Percentiles rank a stretch among this genome's conserved stretches.
Conservation (phyloP, 2,113 vertebrate genomes). For the Caloenas nicobarica region DNA sequence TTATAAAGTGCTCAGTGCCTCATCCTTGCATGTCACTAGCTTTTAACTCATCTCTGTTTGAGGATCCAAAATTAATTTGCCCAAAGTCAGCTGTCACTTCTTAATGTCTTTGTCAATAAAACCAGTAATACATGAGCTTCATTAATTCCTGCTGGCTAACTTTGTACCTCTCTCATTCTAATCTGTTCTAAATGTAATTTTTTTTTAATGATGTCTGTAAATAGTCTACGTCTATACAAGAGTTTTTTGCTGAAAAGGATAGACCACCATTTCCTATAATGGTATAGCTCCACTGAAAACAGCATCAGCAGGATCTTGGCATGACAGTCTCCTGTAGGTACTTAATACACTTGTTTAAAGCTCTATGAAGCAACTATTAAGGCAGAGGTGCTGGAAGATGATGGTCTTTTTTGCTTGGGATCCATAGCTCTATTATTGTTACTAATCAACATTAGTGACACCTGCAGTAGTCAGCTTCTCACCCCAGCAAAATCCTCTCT, state of each 20-base stretch:
- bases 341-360: neutral
- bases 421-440: neutral
- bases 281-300: neutral
- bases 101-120: neutral
- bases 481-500: neutral
- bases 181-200: neutral
- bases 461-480: neutral
- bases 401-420: neutral
- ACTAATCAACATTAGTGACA: neutral
- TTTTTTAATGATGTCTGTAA: neutral
- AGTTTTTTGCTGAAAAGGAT: neutral
- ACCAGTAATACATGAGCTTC: neutral
- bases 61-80: neutral
- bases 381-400: neutral
- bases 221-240: neutral
- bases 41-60: neutral
- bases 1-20: neutral
- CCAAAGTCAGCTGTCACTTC: neutral
- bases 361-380: neutral
- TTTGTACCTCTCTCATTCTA: neutral
- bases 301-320: neutral
- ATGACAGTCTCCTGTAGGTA: neutral
- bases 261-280: neutral
- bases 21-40: neutral
- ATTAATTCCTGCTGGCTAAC: neutral